Conservation (phyloP, 2,888 invertebrate genomes). For the Halictus quadricinctus region DNA sequence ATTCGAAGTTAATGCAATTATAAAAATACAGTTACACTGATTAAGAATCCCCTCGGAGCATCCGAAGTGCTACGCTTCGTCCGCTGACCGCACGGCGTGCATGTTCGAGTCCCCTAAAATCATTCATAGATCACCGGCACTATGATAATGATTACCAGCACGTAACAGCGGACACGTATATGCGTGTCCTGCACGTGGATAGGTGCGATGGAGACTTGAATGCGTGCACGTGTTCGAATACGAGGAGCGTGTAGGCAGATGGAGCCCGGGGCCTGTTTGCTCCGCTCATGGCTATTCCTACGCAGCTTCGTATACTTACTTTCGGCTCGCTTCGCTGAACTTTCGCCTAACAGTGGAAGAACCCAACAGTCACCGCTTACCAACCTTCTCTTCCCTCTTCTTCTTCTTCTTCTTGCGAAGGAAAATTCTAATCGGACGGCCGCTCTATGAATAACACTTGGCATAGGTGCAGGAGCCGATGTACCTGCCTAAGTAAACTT, state of each 20-base stretch:
- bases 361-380: conserved; percentile 21
- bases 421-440: neutral
- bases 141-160: neutral
- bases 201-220: neutral
- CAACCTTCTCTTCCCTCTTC: neutral
- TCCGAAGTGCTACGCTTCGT: neutral
- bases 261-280: conserved; percentile 76
- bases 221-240: conserved; percentile 38
- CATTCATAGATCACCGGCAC: neutral
- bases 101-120: neutral
- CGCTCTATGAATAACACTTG: conserved; percentile 3
- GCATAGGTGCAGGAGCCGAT: neutral
- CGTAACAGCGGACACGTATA: neutral
- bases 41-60: neutral
- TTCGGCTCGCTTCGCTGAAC: conserved; percentile 52
- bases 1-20: neutral
- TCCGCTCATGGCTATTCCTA: conserved; percentile 72
- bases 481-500: neutral
- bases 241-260: conserved; percentile 71
- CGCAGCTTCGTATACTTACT: conserved; percentile 36
- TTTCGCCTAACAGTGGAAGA: conserved; percentile 42
- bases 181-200: neutral
- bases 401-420: neutral
- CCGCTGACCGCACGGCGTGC: neutral
- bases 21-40: neutral